These are phyloP conservation scores for Rhodeus uyekii DNA, from an alignment of 2,797 vertebrate genomes.

Conservation along the genomic window DNA sequence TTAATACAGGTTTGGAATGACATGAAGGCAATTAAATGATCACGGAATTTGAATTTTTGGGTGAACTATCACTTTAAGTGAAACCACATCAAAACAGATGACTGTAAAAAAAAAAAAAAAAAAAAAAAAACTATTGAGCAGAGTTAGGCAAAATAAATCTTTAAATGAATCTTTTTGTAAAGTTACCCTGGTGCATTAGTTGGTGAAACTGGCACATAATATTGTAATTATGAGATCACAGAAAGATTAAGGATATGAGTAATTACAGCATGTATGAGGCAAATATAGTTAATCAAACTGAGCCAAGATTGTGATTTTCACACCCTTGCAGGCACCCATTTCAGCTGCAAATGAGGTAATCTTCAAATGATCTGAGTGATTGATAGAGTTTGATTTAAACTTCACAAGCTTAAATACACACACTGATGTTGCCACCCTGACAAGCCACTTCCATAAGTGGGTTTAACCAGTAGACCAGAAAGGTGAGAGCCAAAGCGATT, in stretches of 20 bases:
- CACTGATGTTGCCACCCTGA: constrained; percentile 9
- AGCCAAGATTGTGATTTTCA: constrained; percentile 55
- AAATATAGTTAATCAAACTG: constrained; percentile 61
- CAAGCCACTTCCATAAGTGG: constrained; percentile 27
- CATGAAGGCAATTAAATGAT: background rate
- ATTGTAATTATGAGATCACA: constrained; percentile 78
- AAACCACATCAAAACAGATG: constrained; percentile 41
- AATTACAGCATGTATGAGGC: constrained; percentile 75
- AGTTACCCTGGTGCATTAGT: constrained; percentile 51
- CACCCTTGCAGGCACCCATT: constrained; percentile 53
- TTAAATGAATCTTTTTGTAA: constrained; percentile 58
- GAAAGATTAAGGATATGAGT: constrained; percentile 76
- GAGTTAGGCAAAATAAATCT: constrained; percentile 53
- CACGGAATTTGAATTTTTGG: background rate
- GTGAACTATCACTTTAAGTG: background rate
- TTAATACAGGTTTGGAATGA: no score
- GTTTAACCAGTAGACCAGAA: constrained; percentile 37
- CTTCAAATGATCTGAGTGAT: constrained; percentile 43
- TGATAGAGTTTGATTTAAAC: constrained; percentile 37
- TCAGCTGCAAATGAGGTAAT: constrained; percentile 47
- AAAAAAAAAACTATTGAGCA: constrained; percentile 39
- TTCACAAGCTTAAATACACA: constrained; percentile 27
- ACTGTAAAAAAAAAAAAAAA: constrained; percentile 49
- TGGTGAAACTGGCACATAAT: constrained; percentile 56
- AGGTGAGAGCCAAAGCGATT: constrained; percentile 37